A percentile compares a stretch with the other conserved stretches of the same genome.
These are phyloP conservation scores for Ophion costatus DNA, from an alignment of 2,888 invertebrate genomes.

Conservation along the genomic window DNA sequence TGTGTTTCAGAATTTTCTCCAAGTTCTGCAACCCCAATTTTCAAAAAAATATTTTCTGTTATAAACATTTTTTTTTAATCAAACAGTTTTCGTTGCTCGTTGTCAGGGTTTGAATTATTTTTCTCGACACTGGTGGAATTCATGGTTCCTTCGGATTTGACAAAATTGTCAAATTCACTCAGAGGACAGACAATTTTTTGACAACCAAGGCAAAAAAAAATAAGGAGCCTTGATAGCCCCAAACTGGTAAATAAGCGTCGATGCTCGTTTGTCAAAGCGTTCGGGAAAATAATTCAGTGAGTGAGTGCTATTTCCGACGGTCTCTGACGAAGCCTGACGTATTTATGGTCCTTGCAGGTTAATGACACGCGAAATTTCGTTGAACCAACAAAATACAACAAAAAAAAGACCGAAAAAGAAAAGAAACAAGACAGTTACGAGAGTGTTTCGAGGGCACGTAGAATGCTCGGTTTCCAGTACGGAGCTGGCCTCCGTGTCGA, in stretches of 20 bases:
- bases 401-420: not conserved
- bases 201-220: too few relatives aligned
- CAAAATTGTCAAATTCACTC: too few relatives aligned
- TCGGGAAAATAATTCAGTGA: not conserved
- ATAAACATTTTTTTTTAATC: too few relatives aligned
- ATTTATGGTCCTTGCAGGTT: slow-evolving; percentile 44
- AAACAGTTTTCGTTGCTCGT: too few relatives aligned
- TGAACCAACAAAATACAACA: not conserved
- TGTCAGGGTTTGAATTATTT: too few relatives aligned
- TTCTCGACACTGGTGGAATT: too few relatives aligned
- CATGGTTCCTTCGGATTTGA: too few relatives aligned
- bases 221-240: not conserved
- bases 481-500: slow-evolving; percentile 67
- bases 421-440: not conserved
- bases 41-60: too few relatives aligned
- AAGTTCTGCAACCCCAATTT: too few relatives aligned
- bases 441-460: slow-evolving; percentile 29
- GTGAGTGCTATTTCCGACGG: not conserved
- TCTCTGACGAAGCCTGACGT: slow-evolving; percentile 12
- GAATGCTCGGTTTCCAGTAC: slow-evolving; percentile 58
- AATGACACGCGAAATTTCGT: slow-evolving; percentile 14
- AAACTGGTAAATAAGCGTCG: slow-evolving; percentile 9
- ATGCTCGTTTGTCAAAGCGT: slow-evolving; percentile 55
- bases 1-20: too few relatives aligned
- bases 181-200: too few relatives aligned